phyloP scores from a whole-genome alignment of 2,113 vertebrate species.

The Apeltes quadracus region DNA sequence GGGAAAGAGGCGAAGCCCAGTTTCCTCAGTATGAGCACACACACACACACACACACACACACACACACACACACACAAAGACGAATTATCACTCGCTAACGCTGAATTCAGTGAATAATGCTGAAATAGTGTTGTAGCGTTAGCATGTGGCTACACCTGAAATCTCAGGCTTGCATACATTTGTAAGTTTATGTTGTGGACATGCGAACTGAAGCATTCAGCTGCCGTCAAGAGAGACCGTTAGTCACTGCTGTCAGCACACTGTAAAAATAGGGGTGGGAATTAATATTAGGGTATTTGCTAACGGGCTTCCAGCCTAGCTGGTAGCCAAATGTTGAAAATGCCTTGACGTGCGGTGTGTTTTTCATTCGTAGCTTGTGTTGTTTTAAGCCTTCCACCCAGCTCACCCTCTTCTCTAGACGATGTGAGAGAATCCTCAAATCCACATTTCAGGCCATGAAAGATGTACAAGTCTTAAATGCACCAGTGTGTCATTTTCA shows the following conservation, averaged over 20 bases:
- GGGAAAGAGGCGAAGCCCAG: conserved; percentile 67
- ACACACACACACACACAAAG: conserved; percentile 16
- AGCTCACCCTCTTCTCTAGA: not conserved
- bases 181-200: not conserved
- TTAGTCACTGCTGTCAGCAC: conserved; percentile 44
- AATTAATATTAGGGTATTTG: conserved; percentile 24
- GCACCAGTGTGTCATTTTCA: no score
- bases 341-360: not conserved
- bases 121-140: not conserved
- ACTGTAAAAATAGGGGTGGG: conserved; percentile 56
- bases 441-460: not conserved
- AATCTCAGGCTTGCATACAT: not conserved
- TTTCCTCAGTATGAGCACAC: conserved; percentile 57
- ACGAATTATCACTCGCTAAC: conserved; percentile 32
- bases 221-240: conserved; percentile 24
- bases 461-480: no score
- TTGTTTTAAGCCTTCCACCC: conserved; percentile 3
- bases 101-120: conserved; percentile 14
- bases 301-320: conserved; percentile 12
- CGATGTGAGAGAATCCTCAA: not conserved
- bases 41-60: conserved; percentile 35
- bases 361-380: conserved; percentile 42
- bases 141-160: conserved; percentile 9
- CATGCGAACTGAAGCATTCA: not conserved
- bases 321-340: conserved; percentile 36